A percentile compares a stretch with the other conserved stretches of the same genome.
phyloP scores from a whole-genome alignment of 2,113 vertebrate genomes.

The Rhinolophus ferrumequinum region DNA sequence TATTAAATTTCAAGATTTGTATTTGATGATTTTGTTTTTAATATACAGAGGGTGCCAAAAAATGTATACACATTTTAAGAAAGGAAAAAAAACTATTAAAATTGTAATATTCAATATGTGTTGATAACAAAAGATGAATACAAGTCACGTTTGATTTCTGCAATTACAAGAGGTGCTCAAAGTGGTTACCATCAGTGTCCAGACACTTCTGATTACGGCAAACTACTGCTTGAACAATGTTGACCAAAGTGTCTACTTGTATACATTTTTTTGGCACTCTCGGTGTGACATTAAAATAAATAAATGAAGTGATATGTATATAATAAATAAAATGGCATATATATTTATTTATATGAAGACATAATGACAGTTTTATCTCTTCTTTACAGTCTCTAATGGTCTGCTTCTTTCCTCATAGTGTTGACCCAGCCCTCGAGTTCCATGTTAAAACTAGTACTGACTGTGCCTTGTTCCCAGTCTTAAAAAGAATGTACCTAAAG shows the following conservation, averaged over 20 bases:
- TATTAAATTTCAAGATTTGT: background rate
- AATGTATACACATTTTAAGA: too few species aligned
- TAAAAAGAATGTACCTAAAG: background rate
- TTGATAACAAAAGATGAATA: too few species aligned
- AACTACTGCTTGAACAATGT: too few species aligned
- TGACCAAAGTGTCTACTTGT: too few species aligned
- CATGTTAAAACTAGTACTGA: background rate
- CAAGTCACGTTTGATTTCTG: too few species aligned
- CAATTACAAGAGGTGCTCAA: too few species aligned
- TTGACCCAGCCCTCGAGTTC: fast-evolving
- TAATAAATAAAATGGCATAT: background rate
- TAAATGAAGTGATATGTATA: background rate
- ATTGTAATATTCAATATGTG: too few species aligned
- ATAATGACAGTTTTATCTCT: background rate
- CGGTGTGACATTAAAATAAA: background rate
- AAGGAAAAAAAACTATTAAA: too few species aligned
- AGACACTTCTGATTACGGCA: too few species aligned
- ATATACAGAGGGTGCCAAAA: too few species aligned
- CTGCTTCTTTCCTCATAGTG: background rate
- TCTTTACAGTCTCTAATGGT: background rate
- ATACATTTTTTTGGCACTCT: too few species aligned
- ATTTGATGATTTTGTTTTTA: background rate
- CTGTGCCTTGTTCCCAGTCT: background rate
- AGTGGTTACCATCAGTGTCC: too few species aligned
- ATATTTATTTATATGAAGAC: background rate